These are phyloP conservation scores for Ephydatia muelleri DNA, from an alignment of 37 sponge, comb jelly and placozoan species.

Conservation along the genomic window DNA sequence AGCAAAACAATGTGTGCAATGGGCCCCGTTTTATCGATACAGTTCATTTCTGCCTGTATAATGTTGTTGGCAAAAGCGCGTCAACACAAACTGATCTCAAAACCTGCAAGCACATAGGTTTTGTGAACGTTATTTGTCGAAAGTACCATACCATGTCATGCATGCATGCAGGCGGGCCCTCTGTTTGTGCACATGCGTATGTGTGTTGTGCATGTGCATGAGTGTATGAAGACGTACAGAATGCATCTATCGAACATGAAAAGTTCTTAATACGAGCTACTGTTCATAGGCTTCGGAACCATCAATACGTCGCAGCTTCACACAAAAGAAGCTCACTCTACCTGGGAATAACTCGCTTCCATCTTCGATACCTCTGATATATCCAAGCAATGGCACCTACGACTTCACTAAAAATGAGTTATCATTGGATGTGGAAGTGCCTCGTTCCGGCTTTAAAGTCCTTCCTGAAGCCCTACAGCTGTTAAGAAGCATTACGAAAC, in stretches of 20 bases:
- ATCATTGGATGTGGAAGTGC: background rate
- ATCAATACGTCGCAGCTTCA: no score
- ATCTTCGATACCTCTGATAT: background rate
- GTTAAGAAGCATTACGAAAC: conserved; percentile 23
- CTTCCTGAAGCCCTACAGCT: conserved; percentile 18
- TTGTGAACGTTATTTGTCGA: no score
- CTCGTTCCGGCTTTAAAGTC: background rate
- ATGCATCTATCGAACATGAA: no score
- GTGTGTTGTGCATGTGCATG: background rate
- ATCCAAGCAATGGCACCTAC: background rate
- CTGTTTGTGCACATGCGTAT: background rate
- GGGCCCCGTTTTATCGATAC: no score
- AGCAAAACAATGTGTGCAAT: no score
- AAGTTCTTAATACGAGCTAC: no score
- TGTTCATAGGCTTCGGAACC: no score
- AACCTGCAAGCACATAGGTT: background rate
- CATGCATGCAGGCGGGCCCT: background rate
- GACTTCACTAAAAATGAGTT: background rate
- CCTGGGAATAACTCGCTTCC: background rate
- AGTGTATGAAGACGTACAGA: no score
- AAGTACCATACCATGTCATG: no score
- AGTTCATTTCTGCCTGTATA: background rate
- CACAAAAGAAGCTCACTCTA: background rate
- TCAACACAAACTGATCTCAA: background rate
- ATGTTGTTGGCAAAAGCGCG: background rate